Evolutionary conservation across 2,797 vertebrate genomes (phyloP), one percentile per base, ranked within the genome.

Genomic region (Tenualosa thibaudeaui): DNA sequence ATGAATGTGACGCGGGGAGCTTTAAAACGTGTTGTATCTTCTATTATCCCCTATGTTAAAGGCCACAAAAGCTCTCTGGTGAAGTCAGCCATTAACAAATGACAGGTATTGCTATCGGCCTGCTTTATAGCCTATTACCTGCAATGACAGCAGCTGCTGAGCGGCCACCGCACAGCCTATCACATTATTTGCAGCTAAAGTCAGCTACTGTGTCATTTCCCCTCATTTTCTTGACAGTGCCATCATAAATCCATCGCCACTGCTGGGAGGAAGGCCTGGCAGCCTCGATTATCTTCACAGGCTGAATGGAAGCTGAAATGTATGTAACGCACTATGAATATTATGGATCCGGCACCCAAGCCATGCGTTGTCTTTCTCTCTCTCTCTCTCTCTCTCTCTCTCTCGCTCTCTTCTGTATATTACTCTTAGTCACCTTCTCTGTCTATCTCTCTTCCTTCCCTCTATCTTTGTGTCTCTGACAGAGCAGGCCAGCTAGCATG

Each of bases 31-130:
- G 98, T 99, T 99, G 98, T 98, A 98, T 98, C 97, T 99, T 99
- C 98, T 99, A 99, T 99, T 99, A 99, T 99, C 98, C 99, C 97
- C 97, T 97, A 99, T 99, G 98, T 99, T 99, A 99, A 99, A 99
- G 98, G 98, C 98, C 98, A 99, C 98, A 98, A 99, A 99, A 99
- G 98, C 98, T 99, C 98, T 99, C 98, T 97, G 97, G 98, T 99
- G 98, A 99, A 99, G 98, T 99, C 98, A 98, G 97, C 98, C 98
- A 99, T 99, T 99, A 99, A 99, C 97, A 98, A 99, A 98, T 99
- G 98, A 99, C 98, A 99, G 98, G 98, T 99, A 99, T 99, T 98
- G 97, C 98, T 99, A 99, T 99, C 97, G 98, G 97, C 96, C 95
- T 99, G 98, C 97, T 99, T 99, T 99, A 99, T 99, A 99, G 98